Conservation (phyloP, 2,888 invertebrate species). For the Ecliptopera silaceata region DNA sequence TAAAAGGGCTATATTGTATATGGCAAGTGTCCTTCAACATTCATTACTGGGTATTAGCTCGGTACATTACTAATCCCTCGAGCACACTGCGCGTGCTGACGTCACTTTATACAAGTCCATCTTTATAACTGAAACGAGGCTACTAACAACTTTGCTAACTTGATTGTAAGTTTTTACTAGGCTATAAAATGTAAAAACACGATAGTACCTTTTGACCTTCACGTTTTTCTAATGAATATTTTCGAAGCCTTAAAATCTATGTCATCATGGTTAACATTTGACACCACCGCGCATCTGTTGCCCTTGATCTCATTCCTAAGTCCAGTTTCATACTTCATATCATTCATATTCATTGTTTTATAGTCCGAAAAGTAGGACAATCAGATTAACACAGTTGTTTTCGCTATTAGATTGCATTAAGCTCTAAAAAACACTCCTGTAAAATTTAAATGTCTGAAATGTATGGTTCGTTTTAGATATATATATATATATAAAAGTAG, state of each 20-base stretch:
- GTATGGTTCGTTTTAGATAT: too few relatives aligned
- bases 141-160: slow-evolving; percentile 12
- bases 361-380: slow-evolving; percentile 2
- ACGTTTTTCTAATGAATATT: too few relatives aligned
- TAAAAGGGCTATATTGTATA: slow-evolving; percentile 7
- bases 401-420: too few relatives aligned
- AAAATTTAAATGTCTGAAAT: too few relatives aligned
- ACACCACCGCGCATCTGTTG: slow-evolving; percentile 17
- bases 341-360: slow-evolving; percentile 1
- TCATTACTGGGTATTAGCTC: slow-evolving; percentile 34
- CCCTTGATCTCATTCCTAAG: slow-evolving; percentile 21
- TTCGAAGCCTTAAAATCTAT: too few relatives aligned
- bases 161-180: slow-evolving; percentile 1
- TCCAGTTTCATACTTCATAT: slow-evolving; percentile 11
- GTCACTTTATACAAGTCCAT: slow-evolving; percentile 14
- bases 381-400: slow-evolving; percentile 10
- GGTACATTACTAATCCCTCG: slow-evolving; percentile 30
- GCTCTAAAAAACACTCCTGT: too few relatives aligned
- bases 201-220: neutral
- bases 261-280: slow-evolving; percentile 10
- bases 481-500: slow-evolving; percentile 3
- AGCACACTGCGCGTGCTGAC: slow-evolving; percentile 16
- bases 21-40: slow-evolving; percentile 28
- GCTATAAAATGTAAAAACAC: neutral
- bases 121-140: slow-evolving; percentile 20